Percentiles rank a stretch among this genome's conserved stretches.
phyloP scores from a whole-genome alignment of 1,140 invertebrate genomes.

The Pteromalus puparum region DNA sequence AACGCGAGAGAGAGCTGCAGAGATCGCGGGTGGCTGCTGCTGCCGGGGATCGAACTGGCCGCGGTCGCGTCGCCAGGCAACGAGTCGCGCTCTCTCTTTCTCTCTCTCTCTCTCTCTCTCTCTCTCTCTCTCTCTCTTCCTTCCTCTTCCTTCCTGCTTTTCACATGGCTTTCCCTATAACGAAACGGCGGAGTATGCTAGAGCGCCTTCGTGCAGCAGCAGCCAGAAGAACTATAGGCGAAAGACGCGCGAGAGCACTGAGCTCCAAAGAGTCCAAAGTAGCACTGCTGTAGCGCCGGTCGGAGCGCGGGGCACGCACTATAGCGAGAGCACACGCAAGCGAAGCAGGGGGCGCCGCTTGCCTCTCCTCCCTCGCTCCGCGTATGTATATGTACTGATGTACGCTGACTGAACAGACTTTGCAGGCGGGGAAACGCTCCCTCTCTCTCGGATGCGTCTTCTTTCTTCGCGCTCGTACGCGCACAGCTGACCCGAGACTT shows the following conservation, averaged over 20 bases:
- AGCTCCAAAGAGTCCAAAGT: too few species aligned
- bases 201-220: neutral
- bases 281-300: too few species aligned
- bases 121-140: conserved; percentile 29
- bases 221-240: too few species aligned
- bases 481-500: too few species aligned
- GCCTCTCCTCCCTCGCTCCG: too few species aligned
- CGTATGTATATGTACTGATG: too few species aligned
- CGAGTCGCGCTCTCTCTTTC: conserved; percentile 53
- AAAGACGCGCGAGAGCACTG: too few species aligned
- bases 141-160: conserved; percentile 20
- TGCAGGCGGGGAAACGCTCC: too few species aligned
- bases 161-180: neutral
- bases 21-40: conserved; percentile 64
- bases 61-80: conserved; percentile 76
- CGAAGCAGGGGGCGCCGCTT: neutral
- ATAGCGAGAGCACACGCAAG: neutral
- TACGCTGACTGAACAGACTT: too few species aligned
- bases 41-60: conserved; percentile 75
- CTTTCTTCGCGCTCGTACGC: too few species aligned
- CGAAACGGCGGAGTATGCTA: neutral
- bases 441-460: too few species aligned
- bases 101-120: conserved; percentile 34
- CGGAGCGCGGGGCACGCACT: too few species aligned
- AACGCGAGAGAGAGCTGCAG: neutral